Evolutionary conservation across 2,113 vertebrate species (phyloP).

Genomic region (Helogale parvula): DNA sequence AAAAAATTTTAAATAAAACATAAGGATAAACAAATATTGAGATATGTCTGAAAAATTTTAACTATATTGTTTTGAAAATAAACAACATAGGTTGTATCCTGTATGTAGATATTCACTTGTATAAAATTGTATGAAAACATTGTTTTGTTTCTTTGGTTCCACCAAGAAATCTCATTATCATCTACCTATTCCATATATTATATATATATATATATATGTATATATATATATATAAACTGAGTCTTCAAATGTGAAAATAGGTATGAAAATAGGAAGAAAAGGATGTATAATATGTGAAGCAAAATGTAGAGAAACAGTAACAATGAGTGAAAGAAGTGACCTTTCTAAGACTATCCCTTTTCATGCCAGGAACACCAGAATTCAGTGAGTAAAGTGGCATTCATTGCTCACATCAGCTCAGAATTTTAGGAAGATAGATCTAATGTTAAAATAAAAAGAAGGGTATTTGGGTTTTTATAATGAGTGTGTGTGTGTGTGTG

Average conservation of each 20-base stretch:
- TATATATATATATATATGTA: neutral
- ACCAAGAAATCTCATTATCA: neutral
- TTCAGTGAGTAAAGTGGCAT: neutral
- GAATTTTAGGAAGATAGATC: neutral
- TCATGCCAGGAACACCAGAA: neutral
- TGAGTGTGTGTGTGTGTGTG: neutral
- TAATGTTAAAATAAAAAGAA: neutral
- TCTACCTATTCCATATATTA: neutral
- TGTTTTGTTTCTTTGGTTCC: constrained; percentile 18
- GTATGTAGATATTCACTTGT: neutral
- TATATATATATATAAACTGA: neutral
- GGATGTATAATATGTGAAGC: neutral
- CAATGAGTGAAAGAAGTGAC: neutral
- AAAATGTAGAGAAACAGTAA: fast-evolving
- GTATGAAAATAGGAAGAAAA: neutral
- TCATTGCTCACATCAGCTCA: neutral
- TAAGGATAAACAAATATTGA: neutral
- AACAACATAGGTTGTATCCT: constrained; percentile 15
- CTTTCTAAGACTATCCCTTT: neutral
- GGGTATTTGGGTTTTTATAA: neutral
- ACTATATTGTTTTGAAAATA: constrained; percentile 55
- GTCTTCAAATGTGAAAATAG: neutral
- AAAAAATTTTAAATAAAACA: no score
- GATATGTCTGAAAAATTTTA: neutral
- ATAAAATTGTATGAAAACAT: constrained; percentile 37